These are phyloP conservation scores for Indicator maculatus DNA, from an alignment of 2,113 vertebrate species.

Conservation along the genomic window DNA sequence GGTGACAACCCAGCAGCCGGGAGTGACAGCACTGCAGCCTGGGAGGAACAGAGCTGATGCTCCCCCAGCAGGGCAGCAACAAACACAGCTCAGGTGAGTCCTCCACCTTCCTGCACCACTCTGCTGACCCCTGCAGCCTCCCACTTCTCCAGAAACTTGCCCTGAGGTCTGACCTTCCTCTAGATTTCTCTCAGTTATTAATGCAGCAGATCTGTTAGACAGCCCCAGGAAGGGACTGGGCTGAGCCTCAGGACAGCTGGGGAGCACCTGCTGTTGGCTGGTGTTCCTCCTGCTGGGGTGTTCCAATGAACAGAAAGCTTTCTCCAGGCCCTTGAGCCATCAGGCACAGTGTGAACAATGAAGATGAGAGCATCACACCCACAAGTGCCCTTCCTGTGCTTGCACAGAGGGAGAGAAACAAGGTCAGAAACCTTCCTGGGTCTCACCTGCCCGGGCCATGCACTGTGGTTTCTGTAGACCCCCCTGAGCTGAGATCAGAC, in stretches of 20 bases:
- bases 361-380: neutral
- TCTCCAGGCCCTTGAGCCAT: neutral
- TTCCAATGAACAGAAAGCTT: neutral
- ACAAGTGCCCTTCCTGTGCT: neutral
- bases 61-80: neutral
- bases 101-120: neutral
- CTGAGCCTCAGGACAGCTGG: neutral
- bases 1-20: neutral
- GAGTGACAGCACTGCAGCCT: neutral
- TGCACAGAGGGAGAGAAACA: accelerated
- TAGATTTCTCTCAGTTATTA: neutral
- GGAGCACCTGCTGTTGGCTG: neutral
- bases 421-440: accelerated
- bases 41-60: neutral
- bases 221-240: neutral
- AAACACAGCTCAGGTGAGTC: neutral
- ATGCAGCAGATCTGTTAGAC: neutral
- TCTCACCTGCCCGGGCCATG: neutral
- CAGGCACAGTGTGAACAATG: neutral
- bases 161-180: neutral
- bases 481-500: accelerated
- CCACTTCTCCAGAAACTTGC: neutral
- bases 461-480: accelerated
- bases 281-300: neutral
- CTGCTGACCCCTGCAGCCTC: neutral